Base-by-base conservation (phyloP, 2,888 invertebrate species). In the Geotrupes spiniger region DNA sequence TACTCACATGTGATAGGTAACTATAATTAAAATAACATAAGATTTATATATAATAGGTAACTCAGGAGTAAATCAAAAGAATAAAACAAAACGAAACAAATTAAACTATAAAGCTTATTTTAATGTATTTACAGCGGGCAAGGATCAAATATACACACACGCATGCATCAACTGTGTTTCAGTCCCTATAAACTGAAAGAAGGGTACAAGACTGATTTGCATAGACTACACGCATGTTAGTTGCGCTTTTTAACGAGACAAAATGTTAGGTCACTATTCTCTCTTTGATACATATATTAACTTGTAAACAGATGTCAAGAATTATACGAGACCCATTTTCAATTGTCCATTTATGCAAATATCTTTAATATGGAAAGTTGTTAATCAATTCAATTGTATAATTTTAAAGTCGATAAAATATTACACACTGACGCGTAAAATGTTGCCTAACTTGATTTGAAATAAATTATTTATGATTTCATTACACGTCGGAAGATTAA, bases 271-370 rank as follows among this genome's bases (percentile, higher is more conserved):
- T 10, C 28, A 10, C 17, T 21, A 25, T 36, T 26, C 41, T 11
- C 44, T 10, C 10, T 49, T 44, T 21, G 43, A 33, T 40, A 36
- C 43, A 57, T 57, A 54, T 46, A 60, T 62, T 56, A 59, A 50
- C 52, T 42, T 53, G 55, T 54, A 58, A 61, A 60, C 61, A 58
- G 59, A 60, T 57, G 59, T 60, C 45, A 45, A 40, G 42, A 57
- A 54, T 58, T 56, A 56, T 43, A 40, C 53, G 50, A 41, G 49
- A 39, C 56, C 49, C 52, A 51, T 58, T 55, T 51, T 48, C 49
- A 52, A 51, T 42, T 46, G 46, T 47, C 17, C 37, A 48, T 48
- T 40, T 49, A 49, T 49, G 49, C 44, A 40, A 45, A 49, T 49
- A 2, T 8, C 28, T 26, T 46, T 47, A 28, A 47, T 43, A 39